Evolutionary conservation across 2,113 vertebrate genomes (phyloP).

Genomic region (Hemichromis elongatus): DNA sequence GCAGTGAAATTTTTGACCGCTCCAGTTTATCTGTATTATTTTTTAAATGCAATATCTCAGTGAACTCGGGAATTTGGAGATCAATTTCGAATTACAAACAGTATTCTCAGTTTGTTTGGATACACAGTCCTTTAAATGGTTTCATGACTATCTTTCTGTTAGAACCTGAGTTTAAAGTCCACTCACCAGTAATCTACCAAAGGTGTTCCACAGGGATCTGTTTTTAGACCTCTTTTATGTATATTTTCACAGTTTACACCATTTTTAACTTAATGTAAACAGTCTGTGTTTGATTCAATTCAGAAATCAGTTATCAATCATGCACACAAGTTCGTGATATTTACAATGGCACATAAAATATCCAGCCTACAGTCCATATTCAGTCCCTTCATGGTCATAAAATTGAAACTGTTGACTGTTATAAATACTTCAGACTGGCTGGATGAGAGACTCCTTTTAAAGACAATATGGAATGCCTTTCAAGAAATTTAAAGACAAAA

Average conservation of each 20-base stretch:
- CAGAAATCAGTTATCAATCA: neutral
- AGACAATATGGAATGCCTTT: neutral
- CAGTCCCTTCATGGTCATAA: neutral
- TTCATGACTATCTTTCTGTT: neutral
- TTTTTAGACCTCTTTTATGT: neutral
- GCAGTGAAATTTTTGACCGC: too few species aligned
- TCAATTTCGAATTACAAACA: neutral
- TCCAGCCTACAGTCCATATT: neutral
- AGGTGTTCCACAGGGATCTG: neutral
- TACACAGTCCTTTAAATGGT: rapidly evolving
- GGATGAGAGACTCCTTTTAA: neutral
- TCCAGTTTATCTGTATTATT: neutral
- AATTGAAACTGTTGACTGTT: neutral
- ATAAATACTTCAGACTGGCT: neutral
- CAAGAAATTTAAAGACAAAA: neutral
- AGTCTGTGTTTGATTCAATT: neutral
- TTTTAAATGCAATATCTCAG: neutral
- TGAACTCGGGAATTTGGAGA: neutral
- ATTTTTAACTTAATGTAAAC: neutral
- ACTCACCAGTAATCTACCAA: neutral
- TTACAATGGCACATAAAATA: neutral
- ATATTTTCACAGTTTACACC: neutral
- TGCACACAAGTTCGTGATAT: too few species aligned
- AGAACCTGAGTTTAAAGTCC: neutral
- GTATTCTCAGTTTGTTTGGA: neutral